Conservation (phyloP, 2,797 vertebrate genomes). For the Brachyalestes nurse region DNA sequence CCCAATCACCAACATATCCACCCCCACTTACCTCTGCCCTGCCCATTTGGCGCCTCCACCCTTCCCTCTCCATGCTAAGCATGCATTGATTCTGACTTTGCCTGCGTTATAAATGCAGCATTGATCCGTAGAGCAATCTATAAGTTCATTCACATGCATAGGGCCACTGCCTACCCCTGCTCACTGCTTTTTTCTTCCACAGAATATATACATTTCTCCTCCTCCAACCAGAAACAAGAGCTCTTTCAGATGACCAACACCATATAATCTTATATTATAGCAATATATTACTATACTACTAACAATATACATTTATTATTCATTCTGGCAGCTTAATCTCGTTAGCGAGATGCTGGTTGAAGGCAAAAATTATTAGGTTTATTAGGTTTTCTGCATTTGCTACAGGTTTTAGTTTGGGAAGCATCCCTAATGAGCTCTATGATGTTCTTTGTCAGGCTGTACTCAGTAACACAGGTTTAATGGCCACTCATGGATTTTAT, state of each 20-base stretch:
- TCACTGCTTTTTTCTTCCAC: slow-evolving; percentile 64
- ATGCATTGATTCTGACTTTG: slow-evolving; percentile 81
- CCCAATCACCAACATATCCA: slow-evolving; percentile 41
- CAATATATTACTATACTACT: neutral
- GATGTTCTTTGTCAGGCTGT: neutral
- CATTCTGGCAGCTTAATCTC: too few species aligned
- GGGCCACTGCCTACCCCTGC: slow-evolving; percentile 83
- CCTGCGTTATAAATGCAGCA: slow-evolving; percentile 84
- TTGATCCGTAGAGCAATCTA: slow-evolving; percentile 84
- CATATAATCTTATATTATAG: neutral
- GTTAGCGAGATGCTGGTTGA: neutral
- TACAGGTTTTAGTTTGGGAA: neutral
- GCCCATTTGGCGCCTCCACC: slow-evolving; percentile 67
- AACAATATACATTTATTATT: neutral
- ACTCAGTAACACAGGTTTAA: neutral
- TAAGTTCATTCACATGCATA: slow-evolving; percentile 92
- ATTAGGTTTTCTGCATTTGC: neutral
- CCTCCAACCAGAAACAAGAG: neutral
- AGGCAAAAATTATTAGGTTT: too few species aligned
- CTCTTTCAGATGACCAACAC: neutral
- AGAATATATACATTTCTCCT: neutral
- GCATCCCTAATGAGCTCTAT: neutral
- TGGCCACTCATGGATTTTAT: neutral
- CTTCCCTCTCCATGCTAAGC: slow-evolving; percentile 69
- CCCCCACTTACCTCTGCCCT: slow-evolving; percentile 36